phyloP scores from a whole-genome alignment of 2,888 invertebrate species.

The Unio delphinus region DNA sequence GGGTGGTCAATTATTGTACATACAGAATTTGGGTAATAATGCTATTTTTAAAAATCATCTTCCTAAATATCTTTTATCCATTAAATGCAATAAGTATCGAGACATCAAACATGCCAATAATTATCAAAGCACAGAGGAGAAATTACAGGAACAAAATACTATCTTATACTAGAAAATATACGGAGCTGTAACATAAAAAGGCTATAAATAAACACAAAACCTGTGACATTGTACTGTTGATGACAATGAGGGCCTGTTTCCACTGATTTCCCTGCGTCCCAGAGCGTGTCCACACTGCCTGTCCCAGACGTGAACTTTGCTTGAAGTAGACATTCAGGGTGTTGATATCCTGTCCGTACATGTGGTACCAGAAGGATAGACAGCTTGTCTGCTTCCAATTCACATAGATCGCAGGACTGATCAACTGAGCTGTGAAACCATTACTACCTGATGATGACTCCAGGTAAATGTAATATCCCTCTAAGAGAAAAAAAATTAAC shows the following conservation, averaged over 20 bases:
- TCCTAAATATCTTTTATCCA: too few relatives aligned
- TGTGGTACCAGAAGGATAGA: constrained; percentile 62
- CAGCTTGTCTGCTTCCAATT: constrained; percentile 25
- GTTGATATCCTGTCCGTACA: constrained; percentile 58
- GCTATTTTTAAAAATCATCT: too few relatives aligned
- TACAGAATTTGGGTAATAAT: too few relatives aligned
- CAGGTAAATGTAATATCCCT: constrained; percentile 53
- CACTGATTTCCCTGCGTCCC: constrained; percentile 48
- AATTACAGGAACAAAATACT: too few relatives aligned
- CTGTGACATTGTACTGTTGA: constrained; percentile 19
- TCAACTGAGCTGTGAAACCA: constrained; percentile 39
- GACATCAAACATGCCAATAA: too few relatives aligned
- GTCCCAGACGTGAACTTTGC: constrained; percentile 25
- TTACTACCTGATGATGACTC: constrained; percentile 36
- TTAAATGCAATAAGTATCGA: too few relatives aligned
- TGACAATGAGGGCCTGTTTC: constrained; percentile 37
- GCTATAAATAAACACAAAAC: neutral
- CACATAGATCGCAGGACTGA: constrained; percentile 32
- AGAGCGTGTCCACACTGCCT: constrained; percentile 38
- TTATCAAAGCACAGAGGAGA: too few relatives aligned
- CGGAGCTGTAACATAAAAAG: too few relatives aligned
- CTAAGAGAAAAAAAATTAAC: constrained; percentile 13
- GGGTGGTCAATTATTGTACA: too few relatives aligned
- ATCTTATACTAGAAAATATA: too few relatives aligned
- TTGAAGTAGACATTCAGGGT: constrained; percentile 49